These are phyloP conservation scores for Campoletis raptor DNA, from an alignment of 2,888 invertebrate genomes.

Conservation along the genomic window DNA sequence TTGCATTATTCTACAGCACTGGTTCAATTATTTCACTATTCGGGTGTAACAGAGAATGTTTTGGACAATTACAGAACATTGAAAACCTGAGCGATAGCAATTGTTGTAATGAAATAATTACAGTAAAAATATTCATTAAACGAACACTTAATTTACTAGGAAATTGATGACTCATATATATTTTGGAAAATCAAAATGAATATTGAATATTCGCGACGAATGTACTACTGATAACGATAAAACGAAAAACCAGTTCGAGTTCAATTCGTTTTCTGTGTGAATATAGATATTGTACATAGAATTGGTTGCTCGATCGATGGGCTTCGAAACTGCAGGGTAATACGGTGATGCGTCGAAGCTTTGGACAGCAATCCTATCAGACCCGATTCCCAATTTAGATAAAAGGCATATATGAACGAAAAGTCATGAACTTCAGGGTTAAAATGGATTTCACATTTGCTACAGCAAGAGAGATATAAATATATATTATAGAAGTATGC, in stretches of 20 bases:
- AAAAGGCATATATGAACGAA: conserved; percentile 51
- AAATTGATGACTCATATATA: conserved; percentile 1
- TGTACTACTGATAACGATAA: conserved; percentile 36
- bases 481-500: not conserved
- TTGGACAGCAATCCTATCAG: conserved; percentile 46
- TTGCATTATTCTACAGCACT: not conserved
- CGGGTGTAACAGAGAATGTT: not conserved
- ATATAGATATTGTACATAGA: not conserved
- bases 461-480: not conserved
- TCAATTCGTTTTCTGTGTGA: conserved; percentile 13
- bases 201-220: conserved; percentile 28
- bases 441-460: conserved; percentile 52
- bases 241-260: conserved; percentile 19
- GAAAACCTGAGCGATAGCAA: not conserved
- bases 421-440: conserved; percentile 41
- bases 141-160: not conserved
- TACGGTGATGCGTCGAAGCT: conserved; percentile 58
- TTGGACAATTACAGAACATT: not conserved
- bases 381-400: conserved; percentile 57
- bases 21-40: not conserved
- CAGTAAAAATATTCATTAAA: not conserved
- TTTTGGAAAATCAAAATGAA: conserved; percentile 14
- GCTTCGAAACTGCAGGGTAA: conserved; percentile 40
- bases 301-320: conserved; percentile 36
- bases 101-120: conserved; percentile 1